phyloP scores from a whole-genome alignment of 2,888 invertebrate species.

The Apotomis betuletana region DNA sequence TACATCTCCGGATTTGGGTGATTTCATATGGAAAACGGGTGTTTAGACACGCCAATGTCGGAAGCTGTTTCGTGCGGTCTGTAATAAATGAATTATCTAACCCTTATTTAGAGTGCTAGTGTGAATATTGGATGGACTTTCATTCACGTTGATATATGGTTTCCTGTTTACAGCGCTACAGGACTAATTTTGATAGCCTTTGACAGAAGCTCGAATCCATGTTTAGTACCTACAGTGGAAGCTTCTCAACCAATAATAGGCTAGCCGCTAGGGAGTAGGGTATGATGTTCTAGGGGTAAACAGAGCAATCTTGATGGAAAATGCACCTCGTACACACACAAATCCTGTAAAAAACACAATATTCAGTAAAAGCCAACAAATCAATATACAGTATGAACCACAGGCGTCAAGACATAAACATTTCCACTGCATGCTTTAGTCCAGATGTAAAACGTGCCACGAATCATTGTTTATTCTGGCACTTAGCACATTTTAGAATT shows the following conservation, averaged over 20 bases:
- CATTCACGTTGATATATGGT: too few relatives aligned
- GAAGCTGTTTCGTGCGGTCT: background rate
- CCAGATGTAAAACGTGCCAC: constrained; percentile 4
- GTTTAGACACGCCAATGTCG: constrained; percentile 21
- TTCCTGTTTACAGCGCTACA: too few relatives aligned
- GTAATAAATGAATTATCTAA: background rate
- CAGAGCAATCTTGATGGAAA: too few relatives aligned
- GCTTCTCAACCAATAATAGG: too few relatives aligned
- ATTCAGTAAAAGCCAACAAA: constrained; percentile 23
- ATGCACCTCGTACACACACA: too few relatives aligned
- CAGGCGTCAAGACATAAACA: constrained; percentile 36
- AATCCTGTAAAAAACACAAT: too few relatives aligned
- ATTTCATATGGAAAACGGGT: constrained; percentile 33
- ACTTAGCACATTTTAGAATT: constrained; percentile 22
- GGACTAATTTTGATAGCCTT: too few relatives aligned
- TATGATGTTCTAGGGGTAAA: too few relatives aligned
- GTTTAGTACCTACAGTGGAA: too few relatives aligned
- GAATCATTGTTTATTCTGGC: background rate
- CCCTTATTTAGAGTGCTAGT: background rate
- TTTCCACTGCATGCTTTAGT: constrained; percentile 20
- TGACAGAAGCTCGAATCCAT: too few relatives aligned
- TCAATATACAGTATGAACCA: constrained; percentile 24
- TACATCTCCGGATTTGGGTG: constrained; percentile 32
- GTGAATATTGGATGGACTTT: background rate
- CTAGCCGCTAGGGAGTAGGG: too few relatives aligned